Evolutionary conservation across 2,888 invertebrate species (phyloP).

Genomic region (Dicycla oo): DNA sequence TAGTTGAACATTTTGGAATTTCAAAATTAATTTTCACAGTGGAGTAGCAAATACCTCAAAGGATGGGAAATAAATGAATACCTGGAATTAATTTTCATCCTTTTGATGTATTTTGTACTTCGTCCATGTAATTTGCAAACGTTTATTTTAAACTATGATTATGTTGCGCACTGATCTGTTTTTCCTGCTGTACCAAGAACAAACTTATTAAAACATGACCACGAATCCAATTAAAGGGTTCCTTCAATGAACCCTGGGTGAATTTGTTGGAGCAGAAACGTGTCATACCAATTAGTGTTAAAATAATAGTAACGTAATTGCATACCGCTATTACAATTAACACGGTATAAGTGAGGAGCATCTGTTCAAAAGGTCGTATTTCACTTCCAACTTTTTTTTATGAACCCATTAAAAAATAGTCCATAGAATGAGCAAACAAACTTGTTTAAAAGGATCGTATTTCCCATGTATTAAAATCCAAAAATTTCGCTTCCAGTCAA

Average conservation of each 20-base stretch:
- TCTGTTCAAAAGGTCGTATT: too few relatives aligned
- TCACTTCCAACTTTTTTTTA: too few relatives aligned
- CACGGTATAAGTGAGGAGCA: constrained; percentile 15
- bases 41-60: constrained; percentile 11
- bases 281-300: constrained; percentile 43
- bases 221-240: constrained; percentile 37
- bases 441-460: too few relatives aligned
- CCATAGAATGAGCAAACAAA: too few relatives aligned
- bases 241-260: too few relatives aligned
- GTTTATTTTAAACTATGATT: not conserved
- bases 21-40: not conserved
- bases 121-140: not conserved
- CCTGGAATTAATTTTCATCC: not conserved
- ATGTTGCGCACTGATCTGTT: not conserved
- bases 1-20: constrained; percentile 10
- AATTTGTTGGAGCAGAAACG: constrained; percentile 43
- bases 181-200: not conserved
- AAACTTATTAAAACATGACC: not conserved
- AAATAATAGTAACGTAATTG: constrained; percentile 48
- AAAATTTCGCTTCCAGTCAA: too few relatives aligned
- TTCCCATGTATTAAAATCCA: too few relatives aligned
- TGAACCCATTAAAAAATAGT: too few relatives aligned
- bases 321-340: constrained; percentile 17
- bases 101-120: constrained; percentile 15
- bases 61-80: not conserved